Conservation (phyloP, 2,888 invertebrate genomes). For the Erannis defoliaria region DNA sequence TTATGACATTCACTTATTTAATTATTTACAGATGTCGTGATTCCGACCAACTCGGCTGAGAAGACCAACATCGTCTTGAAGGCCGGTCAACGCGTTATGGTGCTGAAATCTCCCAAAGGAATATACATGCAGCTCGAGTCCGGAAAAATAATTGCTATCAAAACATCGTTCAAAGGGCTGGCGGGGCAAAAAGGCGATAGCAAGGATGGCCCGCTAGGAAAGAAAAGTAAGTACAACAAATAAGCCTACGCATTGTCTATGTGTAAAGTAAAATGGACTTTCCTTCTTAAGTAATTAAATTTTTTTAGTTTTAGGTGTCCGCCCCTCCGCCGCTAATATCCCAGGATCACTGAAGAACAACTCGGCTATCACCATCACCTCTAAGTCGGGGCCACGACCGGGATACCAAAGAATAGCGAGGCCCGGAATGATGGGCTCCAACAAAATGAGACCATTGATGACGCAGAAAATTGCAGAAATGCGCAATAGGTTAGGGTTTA, state of each 20-base stretch:
- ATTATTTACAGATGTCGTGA: conserved; percentile 91
- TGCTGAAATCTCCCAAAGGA: conserved; percentile 97
- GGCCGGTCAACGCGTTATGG: conserved; percentile 97
- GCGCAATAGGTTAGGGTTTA: conserved; percentile 69
- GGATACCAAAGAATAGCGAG: conserved; percentile 73
- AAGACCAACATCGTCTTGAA: conserved; percentile 96
- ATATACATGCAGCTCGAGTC: conserved; percentile 98
- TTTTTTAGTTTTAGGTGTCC: conserved; percentile 71
- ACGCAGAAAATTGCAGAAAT: conserved; percentile 78
- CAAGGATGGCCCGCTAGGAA: conserved; percentile 75
- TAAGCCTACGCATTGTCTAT: not conserved
- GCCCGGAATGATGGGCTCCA: conserved; percentile 69
- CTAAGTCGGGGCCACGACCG: conserved; percentile 75
- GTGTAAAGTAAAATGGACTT: not conserved
- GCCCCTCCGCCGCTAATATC: conserved; percentile 71
- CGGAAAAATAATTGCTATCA: conserved; percentile 97
- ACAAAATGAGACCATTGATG: conserved; percentile 71
- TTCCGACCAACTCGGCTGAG: conserved; percentile 96
- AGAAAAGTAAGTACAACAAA: conserved; percentile 67
- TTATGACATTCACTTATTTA: not conserved
- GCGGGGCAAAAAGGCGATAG: conserved; percentile 76
- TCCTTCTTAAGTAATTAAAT: conserved; percentile 7
- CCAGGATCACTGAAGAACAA: conserved; percentile 87
- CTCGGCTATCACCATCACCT: conserved; percentile 87
- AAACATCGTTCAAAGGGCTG: conserved; percentile 90